A percentile compares a stretch with the other conserved stretches of the same genome.
These are phyloP conservation scores for Trichonephila clavipes DNA, from an alignment of 1,140 invertebrate genomes.

Conservation along the genomic window DNA sequence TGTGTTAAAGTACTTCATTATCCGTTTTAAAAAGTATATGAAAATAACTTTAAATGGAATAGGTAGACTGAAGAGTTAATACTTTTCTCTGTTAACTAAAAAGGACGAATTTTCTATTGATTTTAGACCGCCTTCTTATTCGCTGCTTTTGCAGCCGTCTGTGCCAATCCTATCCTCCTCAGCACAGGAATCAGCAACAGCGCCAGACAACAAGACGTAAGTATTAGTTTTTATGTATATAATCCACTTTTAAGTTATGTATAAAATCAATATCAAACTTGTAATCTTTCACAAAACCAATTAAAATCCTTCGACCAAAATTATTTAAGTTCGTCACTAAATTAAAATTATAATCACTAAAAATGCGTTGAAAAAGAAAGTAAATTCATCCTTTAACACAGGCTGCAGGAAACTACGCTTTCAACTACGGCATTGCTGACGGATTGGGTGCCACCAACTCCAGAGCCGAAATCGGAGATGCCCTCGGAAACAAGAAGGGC, in stretches of 20 bases:
- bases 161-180: not conserved
- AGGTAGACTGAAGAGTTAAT: no score
- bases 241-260: no score
- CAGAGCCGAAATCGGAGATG: conserved; percentile 77
- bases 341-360: no score
- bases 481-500: conserved; percentile 76
- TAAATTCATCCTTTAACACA: not conserved
- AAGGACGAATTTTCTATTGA: not conserved
- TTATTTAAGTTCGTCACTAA: no score
- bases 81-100: no score
- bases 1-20: no score
- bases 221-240: not conserved
- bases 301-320: no score
- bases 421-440: conserved; percentile 29
- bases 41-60: no score
- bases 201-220: not conserved
- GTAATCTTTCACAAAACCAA: no score
- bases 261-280: no score
- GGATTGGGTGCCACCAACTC: conserved; percentile 72
- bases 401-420: conserved; percentile 41
- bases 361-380: no score
- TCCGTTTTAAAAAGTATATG: no score
- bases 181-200: not conserved
- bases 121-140: not conserved
- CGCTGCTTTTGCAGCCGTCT: not conserved